These are phyloP conservation scores for Brachionus rubens DNA, from an alignment of 1,140 invertebrate genomes.

Conservation along the genomic window DNA sequence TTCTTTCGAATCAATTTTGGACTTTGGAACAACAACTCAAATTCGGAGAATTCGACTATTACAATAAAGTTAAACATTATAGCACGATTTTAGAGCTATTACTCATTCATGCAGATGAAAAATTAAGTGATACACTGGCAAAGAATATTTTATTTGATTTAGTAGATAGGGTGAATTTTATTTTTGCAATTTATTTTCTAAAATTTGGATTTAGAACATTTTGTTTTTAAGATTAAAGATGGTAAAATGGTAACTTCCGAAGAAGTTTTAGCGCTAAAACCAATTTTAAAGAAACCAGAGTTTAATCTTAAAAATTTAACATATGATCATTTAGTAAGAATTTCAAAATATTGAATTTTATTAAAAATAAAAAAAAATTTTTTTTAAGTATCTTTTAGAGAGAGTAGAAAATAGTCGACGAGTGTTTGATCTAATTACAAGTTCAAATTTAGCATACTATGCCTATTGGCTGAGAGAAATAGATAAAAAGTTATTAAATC, in stretches of 20 bases:
- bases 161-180: neutral
- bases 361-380: too few relatives aligned
- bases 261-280: neutral
- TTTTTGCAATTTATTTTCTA: neutral
- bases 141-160: slow-evolving; percentile 15
- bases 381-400: neutral
- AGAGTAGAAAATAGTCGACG: slow-evolving; percentile 1
- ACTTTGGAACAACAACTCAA: slow-evolving; percentile 29
- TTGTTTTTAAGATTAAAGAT: slow-evolving; percentile 27
- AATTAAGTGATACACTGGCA: neutral
- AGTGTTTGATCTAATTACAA: neutral
- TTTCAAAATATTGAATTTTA: neutral
- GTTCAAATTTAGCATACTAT: slow-evolving; percentile 25
- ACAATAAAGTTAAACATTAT: slow-evolving; percentile 32
- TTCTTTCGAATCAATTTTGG: slow-evolving; percentile 38
- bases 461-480: slow-evolving; percentile 32
- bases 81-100: neutral
- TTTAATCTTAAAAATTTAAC: neutral
- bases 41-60: slow-evolving; percentile 13
- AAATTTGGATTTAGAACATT: neutral
- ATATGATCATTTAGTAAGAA: slow-evolving; percentile 20
- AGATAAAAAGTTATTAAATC: neutral
- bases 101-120: slow-evolving; percentile 4
- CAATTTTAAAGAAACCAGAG: slow-evolving; percentile 5
- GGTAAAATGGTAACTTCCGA: neutral